phyloP scores from a whole-genome alignment of 2,888 invertebrate species.

The Cryptops parisi region DNA sequence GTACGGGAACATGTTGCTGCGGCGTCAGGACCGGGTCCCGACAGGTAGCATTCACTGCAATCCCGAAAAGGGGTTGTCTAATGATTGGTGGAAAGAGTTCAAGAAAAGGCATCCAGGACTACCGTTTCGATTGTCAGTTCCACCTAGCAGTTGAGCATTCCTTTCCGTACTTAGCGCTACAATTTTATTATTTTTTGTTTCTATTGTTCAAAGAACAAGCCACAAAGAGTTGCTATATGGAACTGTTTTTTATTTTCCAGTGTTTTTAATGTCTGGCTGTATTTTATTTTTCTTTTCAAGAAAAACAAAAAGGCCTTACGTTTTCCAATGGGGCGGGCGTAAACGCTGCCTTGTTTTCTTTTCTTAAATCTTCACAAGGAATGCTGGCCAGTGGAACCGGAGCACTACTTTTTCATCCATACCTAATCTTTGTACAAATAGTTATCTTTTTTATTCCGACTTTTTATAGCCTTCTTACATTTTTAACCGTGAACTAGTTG shows the following conservation, averaged over 20 bases:
- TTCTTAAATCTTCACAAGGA: too few species aligned
- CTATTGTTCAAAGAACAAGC: not conserved
- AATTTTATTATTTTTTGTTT: not conserved
- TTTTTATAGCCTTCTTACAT: too few species aligned
- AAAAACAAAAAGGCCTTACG: too few species aligned
- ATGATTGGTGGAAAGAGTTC: conserved; percentile 20
- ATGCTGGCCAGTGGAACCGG: too few species aligned
- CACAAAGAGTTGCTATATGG: not conserved
- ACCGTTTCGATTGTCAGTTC: conserved; percentile 14
- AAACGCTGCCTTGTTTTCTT: too few species aligned
- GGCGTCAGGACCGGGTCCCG: conserved; percentile 17
- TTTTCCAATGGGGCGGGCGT: too few species aligned
- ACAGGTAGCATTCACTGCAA: conserved; percentile 19
- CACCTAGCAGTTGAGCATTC: conserved; percentile 12
- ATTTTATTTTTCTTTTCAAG: too few species aligned
- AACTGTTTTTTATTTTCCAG: not conserved
- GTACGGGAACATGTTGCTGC: conserved; percentile 18
- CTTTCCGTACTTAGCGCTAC: not conserved
- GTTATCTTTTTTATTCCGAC: too few species aligned
- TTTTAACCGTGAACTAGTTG: too few species aligned
- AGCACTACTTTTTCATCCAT: too few species aligned
- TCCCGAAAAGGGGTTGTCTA: conserved; percentile 18
- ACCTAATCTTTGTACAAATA: too few species aligned
- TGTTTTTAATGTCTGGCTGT: too few species aligned
- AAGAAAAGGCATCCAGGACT: conserved; percentile 19